phyloP scores from a whole-genome alignment of 2,888 invertebrate genomes.

The Synanthedon andrenaeformis region DNA sequence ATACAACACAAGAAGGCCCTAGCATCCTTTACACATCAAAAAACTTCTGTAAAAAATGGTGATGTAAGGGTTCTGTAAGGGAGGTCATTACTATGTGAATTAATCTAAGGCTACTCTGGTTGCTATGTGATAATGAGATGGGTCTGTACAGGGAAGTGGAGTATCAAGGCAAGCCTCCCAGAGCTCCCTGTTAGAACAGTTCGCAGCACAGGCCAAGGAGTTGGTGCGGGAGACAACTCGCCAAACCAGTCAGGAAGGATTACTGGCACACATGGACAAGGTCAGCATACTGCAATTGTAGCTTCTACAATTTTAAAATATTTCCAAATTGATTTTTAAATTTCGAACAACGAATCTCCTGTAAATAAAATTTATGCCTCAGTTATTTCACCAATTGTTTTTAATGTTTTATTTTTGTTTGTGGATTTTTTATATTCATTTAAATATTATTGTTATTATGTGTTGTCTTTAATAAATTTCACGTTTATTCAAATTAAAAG shows the following conservation, averaged over 20 bases:
- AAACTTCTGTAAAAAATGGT: too few relatives aligned
- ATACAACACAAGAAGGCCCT: too few relatives aligned
- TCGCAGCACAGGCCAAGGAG: constrained; percentile 90
- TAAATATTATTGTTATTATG: neutral
- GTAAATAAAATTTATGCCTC: constrained; percentile 1
- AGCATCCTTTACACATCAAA: too few relatives aligned
- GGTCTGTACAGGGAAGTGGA: too few relatives aligned
- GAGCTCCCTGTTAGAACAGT: constrained; percentile 87
- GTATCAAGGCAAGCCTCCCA: constrained; percentile 83
- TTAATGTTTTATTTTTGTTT: too few relatives aligned
- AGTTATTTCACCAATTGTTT: too few relatives aligned
- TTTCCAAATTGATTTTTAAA: neutral
- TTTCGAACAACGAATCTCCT: neutral
- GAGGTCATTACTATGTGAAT: neutral
- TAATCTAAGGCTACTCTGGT: too few relatives aligned
- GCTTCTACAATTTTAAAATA: neutral
- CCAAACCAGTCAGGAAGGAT: constrained; percentile 89
- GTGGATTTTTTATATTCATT: too few relatives aligned
- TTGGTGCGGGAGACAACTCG: constrained; percentile 88
- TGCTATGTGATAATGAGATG: too few relatives aligned
- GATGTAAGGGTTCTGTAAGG: too few relatives aligned
- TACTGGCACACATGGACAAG: constrained; percentile 91
- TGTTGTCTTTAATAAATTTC: constrained; percentile 12
- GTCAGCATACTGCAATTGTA: constrained; percentile 42
- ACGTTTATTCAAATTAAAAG: constrained; percentile 46